Base-by-base conservation (phyloP, 2,797 vertebrate species). In the Alfaro cultratus region DNA sequence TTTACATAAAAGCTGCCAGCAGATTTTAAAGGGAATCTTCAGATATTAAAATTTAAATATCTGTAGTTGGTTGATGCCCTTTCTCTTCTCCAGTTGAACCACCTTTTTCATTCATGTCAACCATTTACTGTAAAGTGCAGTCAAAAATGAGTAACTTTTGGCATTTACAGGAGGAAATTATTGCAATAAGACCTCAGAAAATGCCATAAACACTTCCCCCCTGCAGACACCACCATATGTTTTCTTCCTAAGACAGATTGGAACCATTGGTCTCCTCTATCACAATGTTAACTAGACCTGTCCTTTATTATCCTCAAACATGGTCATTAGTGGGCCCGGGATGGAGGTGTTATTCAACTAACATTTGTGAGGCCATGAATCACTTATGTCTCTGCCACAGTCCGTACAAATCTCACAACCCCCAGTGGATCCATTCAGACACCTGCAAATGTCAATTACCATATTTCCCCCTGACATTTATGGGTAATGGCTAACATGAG, bases 371-470 rank as follows among this genome's bases (percentile, higher is more conserved):
- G 95, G 94, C 94, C 96, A 96, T 97, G 95, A 94, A 94, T 96
- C 93, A 96, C 92, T 96, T 96, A 95, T 90, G 91, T 95, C 92
- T 83, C 90, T 89, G 83, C 93, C 92, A 16, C 84, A 15, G 77
- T 73, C 93, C 74, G 86, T 92, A 91, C 91, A 90, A 96, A 93
- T 94, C 93, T 87, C 90, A 91, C 95, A 86, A 92, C 89, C 93
- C 86, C 88, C 90, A 94, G 94, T 87, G 93, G 85, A 87, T 91
- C 89, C 93, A 87, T 85, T 88, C 87, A 90, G 93, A 86, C 89
- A 93, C 92, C 96, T 94, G 94, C 95, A 97, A 97, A 97, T 97
- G 96, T 97, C 96, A 97, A 97, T 96, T 97, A 97, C 95, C 93
- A 88, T 96, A 96, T 95, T 96, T 96, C 96, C 94, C 88, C 95